These are phyloP conservation scores for Rhynchopsitta pachyrhyncha DNA, from an alignment of 2,113 vertebrate species.

Conservation along the genomic window DNA sequence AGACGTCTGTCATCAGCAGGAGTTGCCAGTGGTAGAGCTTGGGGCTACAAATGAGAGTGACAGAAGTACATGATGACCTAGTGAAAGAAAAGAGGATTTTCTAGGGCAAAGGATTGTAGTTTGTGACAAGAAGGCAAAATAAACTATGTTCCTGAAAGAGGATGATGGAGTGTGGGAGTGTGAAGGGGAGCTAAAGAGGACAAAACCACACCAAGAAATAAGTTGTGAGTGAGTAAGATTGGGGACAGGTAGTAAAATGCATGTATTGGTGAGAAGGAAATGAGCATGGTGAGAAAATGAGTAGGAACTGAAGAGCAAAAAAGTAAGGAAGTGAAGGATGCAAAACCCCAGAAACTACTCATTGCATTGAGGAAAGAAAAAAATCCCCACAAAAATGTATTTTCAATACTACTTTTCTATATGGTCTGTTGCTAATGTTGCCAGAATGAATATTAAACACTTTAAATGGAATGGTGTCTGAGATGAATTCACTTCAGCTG, in stretches of 20 bases:
- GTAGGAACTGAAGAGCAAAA: not conserved
- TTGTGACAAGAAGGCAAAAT: not conserved
- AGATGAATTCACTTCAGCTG: slow-evolving; percentile 13
- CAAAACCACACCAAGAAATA: not conserved
- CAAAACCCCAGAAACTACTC: not conserved
- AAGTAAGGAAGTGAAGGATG: not conserved
- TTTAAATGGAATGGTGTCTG: not conserved
- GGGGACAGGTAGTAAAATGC: not conserved
- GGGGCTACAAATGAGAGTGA: slow-evolving; percentile 42
- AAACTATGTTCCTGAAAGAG: not conserved
- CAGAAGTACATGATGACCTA: slow-evolving; percentile 47
- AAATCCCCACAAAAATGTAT: not conserved
- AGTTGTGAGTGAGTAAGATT: not conserved
- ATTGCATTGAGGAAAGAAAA: not conserved
- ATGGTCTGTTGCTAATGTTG: not conserved
- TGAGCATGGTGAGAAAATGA: not conserved
- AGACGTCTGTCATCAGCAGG: slow-evolving; percentile 61
- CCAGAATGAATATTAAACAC: slow-evolving; percentile 2
- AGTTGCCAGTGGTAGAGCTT: slow-evolving; percentile 47
- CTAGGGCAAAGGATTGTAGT: slow-evolving; percentile 6
- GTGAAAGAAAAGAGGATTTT: slow-evolving; percentile 44
- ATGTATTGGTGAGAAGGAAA: not conserved
- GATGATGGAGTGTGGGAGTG: rapidly evolving
- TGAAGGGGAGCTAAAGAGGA: not conserved
- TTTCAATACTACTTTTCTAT: not conserved